Percentiles rank a stretch among this genome's conserved stretches.
These are phyloP conservation scores for Philopedon plagiatum DNA, from an alignment of 2,888 invertebrate species.

Conservation along the genomic window DNA sequence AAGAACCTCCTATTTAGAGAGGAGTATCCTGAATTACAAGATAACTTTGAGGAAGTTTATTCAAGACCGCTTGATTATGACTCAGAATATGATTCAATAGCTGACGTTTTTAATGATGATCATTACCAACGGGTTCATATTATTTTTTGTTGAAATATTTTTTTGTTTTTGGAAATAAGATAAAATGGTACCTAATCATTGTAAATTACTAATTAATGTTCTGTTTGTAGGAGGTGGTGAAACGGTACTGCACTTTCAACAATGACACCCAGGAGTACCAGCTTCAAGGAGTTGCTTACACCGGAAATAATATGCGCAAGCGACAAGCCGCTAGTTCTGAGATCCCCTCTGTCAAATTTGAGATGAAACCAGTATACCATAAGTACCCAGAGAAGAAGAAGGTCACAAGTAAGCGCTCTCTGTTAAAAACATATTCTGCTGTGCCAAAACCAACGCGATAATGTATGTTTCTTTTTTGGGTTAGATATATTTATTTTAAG, in stretches of 20 bases:
- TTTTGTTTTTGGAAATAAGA: not conserved
- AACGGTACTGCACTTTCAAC: slow-evolving; percentile 95
- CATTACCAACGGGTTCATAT: not conserved
- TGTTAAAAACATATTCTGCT: slow-evolving; percentile 57
- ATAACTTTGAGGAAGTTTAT: not conserved
- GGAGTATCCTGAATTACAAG: not conserved
- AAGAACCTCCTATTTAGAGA: not conserved
- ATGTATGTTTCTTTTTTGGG: slow-evolving; percentile 4
- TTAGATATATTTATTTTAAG: slow-evolving; percentile 7
- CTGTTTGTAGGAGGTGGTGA: slow-evolving; percentile 81
- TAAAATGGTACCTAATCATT: not conserved
- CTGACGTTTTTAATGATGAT: not conserved
- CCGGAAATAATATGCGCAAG: slow-evolving; percentile 98
- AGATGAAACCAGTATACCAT: slow-evolving; percentile 66
- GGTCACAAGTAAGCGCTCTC: slow-evolving; percentile 54
- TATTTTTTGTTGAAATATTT: no score
- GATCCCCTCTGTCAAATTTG: slow-evolving; percentile 59
- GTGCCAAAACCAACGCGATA: slow-evolving; percentile 56
- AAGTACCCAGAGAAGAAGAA: slow-evolving; percentile 64
- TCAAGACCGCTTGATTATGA: no score
- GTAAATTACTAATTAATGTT: not conserved
- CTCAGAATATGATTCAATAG: not conserved
- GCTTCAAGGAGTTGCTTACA: slow-evolving; percentile 97
- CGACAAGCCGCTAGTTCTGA: slow-evolving; percentile 68
- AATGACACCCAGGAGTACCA: slow-evolving; percentile 99